phyloP scores from a whole-genome alignment of 2,888 invertebrate species.

The Morpho achilles region DNA sequence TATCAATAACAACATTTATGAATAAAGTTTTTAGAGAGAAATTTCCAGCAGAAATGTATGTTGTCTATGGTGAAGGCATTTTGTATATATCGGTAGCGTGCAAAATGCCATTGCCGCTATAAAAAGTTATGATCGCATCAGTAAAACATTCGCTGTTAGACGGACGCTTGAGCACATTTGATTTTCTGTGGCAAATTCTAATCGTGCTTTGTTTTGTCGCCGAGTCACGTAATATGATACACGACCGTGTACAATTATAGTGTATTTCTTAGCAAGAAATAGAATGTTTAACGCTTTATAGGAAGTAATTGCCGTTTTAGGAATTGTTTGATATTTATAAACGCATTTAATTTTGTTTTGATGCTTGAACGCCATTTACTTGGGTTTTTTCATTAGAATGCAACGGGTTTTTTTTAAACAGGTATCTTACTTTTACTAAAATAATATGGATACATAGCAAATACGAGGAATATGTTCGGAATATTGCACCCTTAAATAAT shows the following conservation, averaged over 20 bases:
- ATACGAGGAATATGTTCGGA: too few species aligned
- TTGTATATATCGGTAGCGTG: neutral
- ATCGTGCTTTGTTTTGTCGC: slow-evolving; percentile 17
- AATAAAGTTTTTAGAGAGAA: too few species aligned
- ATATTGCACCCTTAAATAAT: too few species aligned
- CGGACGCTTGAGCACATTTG: slow-evolving; percentile 17
- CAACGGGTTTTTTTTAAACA: too few species aligned
- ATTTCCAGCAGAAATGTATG: too few species aligned
- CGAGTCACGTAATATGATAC: slow-evolving; percentile 21
- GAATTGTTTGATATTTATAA: slow-evolving; percentile 1
- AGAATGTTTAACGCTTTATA: slow-evolving; percentile 6
- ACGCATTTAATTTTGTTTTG: too few species aligned
- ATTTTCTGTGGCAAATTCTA: slow-evolving; percentile 17
- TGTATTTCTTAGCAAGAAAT: slow-evolving; percentile 20
- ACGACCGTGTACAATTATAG: slow-evolving; percentile 21
- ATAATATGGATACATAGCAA: too few species aligned
- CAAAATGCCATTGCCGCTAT: slow-evolving; percentile 1
- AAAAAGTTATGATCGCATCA: slow-evolving; percentile 15
- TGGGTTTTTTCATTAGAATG: too few species aligned
- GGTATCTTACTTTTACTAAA: too few species aligned
- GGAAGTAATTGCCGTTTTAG: slow-evolving; percentile 8
- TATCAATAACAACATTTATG: too few species aligned
- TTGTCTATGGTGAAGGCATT: too few species aligned
- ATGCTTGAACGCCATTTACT: too few species aligned
- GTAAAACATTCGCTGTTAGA: slow-evolving; percentile 9